Percentiles rank a stretch among this genome's conserved stretches.
Evolutionary conservation across 2,113 vertebrate genomes (phyloP).

Genomic region (Pogona vitticeps): DNA sequence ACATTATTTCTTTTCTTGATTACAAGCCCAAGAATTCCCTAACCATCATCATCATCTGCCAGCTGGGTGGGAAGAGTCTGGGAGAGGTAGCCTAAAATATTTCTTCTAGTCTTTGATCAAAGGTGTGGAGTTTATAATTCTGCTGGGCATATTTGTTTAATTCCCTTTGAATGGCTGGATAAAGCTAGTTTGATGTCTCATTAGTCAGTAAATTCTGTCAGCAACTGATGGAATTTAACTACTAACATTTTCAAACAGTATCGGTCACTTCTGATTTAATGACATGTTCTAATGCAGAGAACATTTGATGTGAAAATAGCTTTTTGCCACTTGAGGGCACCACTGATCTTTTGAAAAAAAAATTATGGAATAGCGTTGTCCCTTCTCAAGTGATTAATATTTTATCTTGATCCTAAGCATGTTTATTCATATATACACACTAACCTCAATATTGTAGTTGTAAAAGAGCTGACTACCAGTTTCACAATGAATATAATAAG

Average conservation of each 20-base stretch:
- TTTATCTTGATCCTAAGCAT: not conserved
- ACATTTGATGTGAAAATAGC: not conserved
- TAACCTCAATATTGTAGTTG: constrained; percentile 4
- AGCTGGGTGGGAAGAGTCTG: too few relatives aligned
- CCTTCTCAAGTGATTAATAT: not conserved
- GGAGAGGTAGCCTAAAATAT: too few relatives aligned
- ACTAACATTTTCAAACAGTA: not conserved
- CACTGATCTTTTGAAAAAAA: not conserved
- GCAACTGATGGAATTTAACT: not conserved
- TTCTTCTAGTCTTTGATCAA: too few relatives aligned
- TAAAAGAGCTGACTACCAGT: not conserved
- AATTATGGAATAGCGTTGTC: not conserved
- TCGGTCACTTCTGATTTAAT: not conserved
- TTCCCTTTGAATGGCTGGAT: not conserved
- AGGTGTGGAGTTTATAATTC: too few relatives aligned
- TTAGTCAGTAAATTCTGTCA: not conserved
- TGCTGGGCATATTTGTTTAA: too few relatives aligned
- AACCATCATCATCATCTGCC: too few relatives aligned
- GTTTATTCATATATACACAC: not conserved
- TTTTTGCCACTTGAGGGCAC: constrained; percentile 51
- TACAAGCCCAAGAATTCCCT: too few relatives aligned
- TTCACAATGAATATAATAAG: not conserved
- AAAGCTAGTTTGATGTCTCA: not conserved
- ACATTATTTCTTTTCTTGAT: too few relatives aligned
- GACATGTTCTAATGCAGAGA: too few relatives aligned